phyloP scores from a whole-genome alignment of 2,888 invertebrate genomes.

The Glaucopsyche alexis region DNA sequence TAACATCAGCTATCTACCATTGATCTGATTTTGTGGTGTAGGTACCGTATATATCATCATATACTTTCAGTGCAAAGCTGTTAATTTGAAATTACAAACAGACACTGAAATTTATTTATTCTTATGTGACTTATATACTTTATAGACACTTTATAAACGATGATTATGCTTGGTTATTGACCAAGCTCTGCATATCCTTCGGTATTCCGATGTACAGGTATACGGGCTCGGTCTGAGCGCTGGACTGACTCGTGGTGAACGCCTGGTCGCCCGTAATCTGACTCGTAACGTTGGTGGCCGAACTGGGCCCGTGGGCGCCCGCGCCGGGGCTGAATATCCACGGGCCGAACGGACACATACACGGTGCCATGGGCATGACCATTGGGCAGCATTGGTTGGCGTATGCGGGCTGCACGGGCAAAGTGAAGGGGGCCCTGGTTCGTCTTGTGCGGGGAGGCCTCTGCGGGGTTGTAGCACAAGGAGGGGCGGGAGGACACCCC shows the following conservation, averaged over 20 bases:
- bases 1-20: too few relatives aligned
- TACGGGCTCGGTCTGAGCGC: constrained; percentile 41
- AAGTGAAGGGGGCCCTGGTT: neutral
- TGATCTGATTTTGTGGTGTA: too few relatives aligned
- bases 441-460: neutral
- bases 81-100: too few relatives aligned
- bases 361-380: neutral
- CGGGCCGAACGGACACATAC: neutral
- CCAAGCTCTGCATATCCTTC: constrained; percentile 41
- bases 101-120: too few relatives aligned
- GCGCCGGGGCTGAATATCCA: neutral
- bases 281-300: neutral
- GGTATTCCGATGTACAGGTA: constrained; percentile 59
- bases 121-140: too few relatives aligned
- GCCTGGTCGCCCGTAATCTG: neutral
- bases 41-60: too few relatives aligned
- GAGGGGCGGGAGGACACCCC: neutral
- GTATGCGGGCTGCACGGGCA: neutral
- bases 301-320: neutral
- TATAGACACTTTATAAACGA: too few relatives aligned
- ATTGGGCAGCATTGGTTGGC: neutral
- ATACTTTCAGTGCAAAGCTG: too few relatives aligned
- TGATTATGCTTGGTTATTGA: neutral
- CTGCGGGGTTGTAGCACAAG: neutral
- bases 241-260: neutral